Conservation (phyloP, 2,888 invertebrate species). For the Entomobrya proxima region DNA sequence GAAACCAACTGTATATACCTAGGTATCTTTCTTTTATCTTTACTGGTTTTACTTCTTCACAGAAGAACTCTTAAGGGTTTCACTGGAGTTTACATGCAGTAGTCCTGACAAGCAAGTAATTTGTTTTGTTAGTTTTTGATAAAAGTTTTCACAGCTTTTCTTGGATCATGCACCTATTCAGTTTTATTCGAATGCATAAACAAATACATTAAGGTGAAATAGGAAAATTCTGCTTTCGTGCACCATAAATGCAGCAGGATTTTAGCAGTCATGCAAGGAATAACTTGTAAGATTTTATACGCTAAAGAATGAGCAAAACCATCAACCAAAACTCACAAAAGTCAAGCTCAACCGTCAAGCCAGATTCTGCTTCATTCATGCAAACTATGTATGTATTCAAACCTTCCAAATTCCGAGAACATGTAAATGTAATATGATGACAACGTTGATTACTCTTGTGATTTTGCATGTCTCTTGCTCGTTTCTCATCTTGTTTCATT, state of each 20-base stretch:
- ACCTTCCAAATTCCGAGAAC: neutral
- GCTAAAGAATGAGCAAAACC: conserved; percentile 12
- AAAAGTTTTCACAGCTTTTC: no score
- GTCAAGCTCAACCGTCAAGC: neutral
- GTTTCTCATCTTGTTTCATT: conserved; percentile 30
- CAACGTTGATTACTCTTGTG: conserved; percentile 60
- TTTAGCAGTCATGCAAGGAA: neutral
- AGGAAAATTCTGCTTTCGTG: no score
- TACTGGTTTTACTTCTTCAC: no score
- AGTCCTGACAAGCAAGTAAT: no score
- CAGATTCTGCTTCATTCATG: neutral
- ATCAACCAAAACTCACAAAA: conserved; percentile 45
- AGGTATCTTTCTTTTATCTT: no score
- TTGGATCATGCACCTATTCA: no score
- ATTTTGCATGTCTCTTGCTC: conserved; percentile 48
- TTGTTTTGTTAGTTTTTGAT: no score
- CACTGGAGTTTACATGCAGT: no score
- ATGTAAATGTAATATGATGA: conserved; percentile 14
- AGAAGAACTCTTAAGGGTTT: no score
- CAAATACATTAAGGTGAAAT: no score
- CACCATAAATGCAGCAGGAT: neutral
- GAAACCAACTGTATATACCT: no score
- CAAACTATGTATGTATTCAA: neutral
- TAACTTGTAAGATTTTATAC: neutral
- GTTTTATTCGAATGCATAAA: no score